Percentiles rank a stretch among this genome's conserved stretches.
Conservation (phyloP, 1,140 invertebrate genomes). For the Drosophila triauraria region DNA sequence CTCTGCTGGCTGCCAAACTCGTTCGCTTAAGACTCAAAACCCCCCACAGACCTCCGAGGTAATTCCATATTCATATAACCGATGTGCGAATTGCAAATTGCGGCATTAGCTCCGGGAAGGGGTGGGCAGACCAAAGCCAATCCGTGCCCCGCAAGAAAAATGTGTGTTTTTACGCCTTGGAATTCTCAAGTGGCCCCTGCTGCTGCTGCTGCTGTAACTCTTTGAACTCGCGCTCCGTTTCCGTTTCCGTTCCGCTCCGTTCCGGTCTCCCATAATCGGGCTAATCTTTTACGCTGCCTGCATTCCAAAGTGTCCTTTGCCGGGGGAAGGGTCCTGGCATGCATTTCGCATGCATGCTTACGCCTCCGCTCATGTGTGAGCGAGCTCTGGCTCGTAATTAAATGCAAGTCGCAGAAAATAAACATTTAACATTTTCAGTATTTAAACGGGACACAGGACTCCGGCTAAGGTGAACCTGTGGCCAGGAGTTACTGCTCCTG, state of each 20-base stretch:
- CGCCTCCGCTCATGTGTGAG: conserved; percentile 38
- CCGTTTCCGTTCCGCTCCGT: conserved; percentile 29
- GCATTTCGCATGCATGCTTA: conserved; percentile 69
- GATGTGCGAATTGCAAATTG: conserved; percentile 75
- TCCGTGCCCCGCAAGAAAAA: background rate
- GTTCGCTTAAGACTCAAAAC: no score
- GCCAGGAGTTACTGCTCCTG: background rate
- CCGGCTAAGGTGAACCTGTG: no score
- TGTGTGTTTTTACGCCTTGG: conserved; percentile 18
- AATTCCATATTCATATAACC: conserved; percentile 76
- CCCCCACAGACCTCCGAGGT: background rate
- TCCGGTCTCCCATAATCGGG: conserved; percentile 59
- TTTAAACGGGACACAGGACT: background rate
- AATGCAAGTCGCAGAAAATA: conserved; percentile 49
- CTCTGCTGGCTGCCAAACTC: background rate
- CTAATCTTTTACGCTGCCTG: conserved; percentile 84
- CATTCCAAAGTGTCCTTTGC: conserved; percentile 68
- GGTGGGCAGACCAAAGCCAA: background rate
- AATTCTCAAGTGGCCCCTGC: conserved; percentile 56
- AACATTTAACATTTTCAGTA: conserved; percentile 19
- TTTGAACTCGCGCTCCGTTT: conserved; percentile 65
- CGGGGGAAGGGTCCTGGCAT: background rate
- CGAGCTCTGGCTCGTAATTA: conserved; percentile 46
- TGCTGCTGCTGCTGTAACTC: conserved; percentile 37
- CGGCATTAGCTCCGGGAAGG: conserved; percentile 34